Evolutionary conservation across 2,113 vertebrate species (phyloP), one percentile per base, ranked within the genome.

Genomic region (Pelmatolapia mariae): DNA sequence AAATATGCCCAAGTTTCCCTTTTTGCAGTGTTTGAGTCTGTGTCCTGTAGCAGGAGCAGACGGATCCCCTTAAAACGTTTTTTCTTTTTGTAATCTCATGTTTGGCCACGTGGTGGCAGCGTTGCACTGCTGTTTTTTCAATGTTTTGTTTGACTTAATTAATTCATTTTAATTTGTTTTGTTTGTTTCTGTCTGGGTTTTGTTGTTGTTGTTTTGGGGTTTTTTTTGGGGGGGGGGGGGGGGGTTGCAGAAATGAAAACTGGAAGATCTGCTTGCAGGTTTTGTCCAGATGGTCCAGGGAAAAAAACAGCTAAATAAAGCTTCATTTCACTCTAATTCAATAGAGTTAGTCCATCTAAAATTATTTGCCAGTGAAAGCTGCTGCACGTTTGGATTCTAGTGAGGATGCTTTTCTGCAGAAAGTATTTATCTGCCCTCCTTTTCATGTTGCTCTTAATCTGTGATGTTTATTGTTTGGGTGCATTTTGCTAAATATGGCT

Each of bases 41-140:
- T 38, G 76, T 56, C n/a, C 4, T 18, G 9, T 43, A 38, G 6
- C 53, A 4, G 83, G 12, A 24, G 82, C 36, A 40, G 66, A 56
- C 52, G 63, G 56, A 12, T 59, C 7, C 6, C 71, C 52, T 18
- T 24, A 26, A 73, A 78, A 52, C 12, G 26, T 18, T 29, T 59
- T 16, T 36, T 59, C 9, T 36, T 71, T 24, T 76, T 89, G 90
- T 87, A 87, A 10, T 90, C n/a, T 80, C n/a, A 7, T 1, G 1
- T 54, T 57, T 66, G 3, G 33, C 91, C 95, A 85, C 88, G 3
- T 4, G 92, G 73, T 57, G 95, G 82, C 90, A 91, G 68, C 80
- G 79, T 91, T 87, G 84, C 4, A 45, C 83, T 81, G 29, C 68
- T 81, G 31, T 29, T 71, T 43, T 43, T 24, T 66, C 18, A 36